Evolutionary conservation across 2,797 vertebrate genomes (phyloP).

Genomic region (Tauraco hartlaubi): DNA sequence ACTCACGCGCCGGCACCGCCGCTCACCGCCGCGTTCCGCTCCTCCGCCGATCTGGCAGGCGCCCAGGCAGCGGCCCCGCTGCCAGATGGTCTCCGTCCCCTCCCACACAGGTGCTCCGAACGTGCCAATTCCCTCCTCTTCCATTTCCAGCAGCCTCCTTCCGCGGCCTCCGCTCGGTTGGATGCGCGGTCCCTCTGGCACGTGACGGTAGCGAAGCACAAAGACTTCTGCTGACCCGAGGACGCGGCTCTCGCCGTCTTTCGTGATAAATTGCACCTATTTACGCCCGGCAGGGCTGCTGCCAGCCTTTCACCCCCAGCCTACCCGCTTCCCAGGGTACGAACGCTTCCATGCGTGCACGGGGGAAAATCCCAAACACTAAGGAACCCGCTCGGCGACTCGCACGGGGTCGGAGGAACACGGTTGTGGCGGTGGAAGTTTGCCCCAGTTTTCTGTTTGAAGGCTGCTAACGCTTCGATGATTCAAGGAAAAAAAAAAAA

Average conservation of each 20-base stretch:
- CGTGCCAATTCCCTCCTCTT: not conserved
- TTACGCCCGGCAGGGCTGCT: not conserved
- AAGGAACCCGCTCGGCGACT: too few species aligned
- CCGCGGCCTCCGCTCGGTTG: not conserved
- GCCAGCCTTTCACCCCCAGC: not conserved
- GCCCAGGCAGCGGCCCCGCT: not conserved
- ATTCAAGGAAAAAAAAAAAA: too few species aligned
- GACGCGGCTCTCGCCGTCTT: not conserved
- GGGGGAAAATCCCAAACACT: not conserved
- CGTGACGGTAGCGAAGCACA: not conserved
- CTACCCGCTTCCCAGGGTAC: not conserved
- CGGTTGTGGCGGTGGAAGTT: rapidly evolving
- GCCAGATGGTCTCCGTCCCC: not conserved
- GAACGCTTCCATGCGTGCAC: rapidly evolving
- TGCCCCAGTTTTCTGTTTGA: not conserved
- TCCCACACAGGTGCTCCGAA: not conserved
- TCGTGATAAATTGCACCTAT: not conserved
- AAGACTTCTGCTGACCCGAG: not conserved
- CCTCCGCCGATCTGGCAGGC: not conserved
- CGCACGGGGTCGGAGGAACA: not conserved
- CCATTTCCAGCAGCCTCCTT: not conserved
- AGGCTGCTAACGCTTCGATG: not conserved
- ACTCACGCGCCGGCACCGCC: not conserved
- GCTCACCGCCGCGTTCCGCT: not conserved
- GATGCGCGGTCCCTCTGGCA: not conserved